Conservation (phyloP, 2,797 vertebrate genomes). For the Ctenopoma kingsleyae region DNA sequence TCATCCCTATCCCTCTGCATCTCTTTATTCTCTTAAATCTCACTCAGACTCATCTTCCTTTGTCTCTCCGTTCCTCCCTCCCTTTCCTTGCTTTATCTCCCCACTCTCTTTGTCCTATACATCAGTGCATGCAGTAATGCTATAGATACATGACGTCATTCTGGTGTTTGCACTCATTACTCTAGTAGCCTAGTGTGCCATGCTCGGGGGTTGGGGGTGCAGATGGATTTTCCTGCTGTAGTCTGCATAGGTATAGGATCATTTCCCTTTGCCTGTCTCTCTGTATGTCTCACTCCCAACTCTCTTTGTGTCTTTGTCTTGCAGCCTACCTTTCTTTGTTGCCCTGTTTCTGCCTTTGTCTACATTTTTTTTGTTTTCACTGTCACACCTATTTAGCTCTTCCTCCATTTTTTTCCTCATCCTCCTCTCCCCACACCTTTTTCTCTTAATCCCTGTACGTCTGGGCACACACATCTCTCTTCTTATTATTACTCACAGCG, state of each 20-base stretch:
- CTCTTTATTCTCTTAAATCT: background rate
- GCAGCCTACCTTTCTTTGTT: conserved; percentile 50
- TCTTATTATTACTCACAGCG: conserved; percentile 53
- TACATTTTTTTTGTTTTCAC: conserved; percentile 37
- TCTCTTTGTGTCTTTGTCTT: conserved; percentile 60
- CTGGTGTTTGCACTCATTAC: conserved; percentile 69
- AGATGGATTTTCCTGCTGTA: conserved; percentile 58
- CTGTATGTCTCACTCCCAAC: conserved; percentile 26
- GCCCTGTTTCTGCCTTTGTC: conserved; percentile 33
- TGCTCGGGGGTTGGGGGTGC: conserved; percentile 57
- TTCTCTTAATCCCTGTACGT: conserved; percentile 39
- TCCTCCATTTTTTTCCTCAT: conserved; percentile 12
- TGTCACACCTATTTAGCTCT: conserved; percentile 22
- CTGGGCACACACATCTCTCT: conserved; percentile 28
- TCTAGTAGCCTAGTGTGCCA: conserved; percentile 62
- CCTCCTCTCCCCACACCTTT: background rate
- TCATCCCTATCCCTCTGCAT: background rate
- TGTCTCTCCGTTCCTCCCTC: conserved; percentile 12
- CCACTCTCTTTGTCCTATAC: conserved; percentile 73
- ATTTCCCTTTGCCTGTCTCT: conserved; percentile 68
- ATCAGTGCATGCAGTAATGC: conserved; percentile 55
- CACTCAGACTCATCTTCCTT: background rate
- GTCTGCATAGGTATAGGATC: conserved; percentile 67
- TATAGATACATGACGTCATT: conserved; percentile 77
- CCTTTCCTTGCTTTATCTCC: conserved; percentile 24